A percentile compares a stretch with the other conserved stretches of the same genome.
Evolutionary conservation across 1,140 invertebrate genomes (phyloP).

Genomic region (Trissolcus basalis): DNA sequence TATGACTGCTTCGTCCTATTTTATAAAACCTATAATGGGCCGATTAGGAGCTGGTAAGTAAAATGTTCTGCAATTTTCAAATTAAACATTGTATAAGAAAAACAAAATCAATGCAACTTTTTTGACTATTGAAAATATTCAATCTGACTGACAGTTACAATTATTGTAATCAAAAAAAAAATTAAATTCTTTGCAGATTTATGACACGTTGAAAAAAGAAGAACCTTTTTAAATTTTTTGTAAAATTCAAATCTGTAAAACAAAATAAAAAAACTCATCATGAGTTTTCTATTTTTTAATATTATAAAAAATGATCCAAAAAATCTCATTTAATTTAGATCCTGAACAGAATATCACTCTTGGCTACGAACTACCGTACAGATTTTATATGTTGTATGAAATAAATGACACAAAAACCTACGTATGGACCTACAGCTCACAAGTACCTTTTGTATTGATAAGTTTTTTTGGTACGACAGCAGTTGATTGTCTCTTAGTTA

Average conservation of each 20-base stretch:
- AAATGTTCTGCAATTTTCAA: too few species aligned
- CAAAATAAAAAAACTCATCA: too few species aligned
- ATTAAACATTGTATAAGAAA: too few species aligned
- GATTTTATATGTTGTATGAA: conserved; percentile 60
- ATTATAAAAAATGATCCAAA: not conserved
- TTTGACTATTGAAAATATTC: too few species aligned
- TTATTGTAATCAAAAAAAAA: too few species aligned
- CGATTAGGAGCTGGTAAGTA: conserved; percentile 54
- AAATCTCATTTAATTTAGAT: conserved; percentile 9
- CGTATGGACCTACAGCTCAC: conserved; percentile 53
- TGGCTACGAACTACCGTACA: conserved; percentile 61
- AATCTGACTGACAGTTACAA: too few species aligned
- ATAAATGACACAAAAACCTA: conserved; percentile 56
- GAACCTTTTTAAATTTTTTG: too few species aligned
- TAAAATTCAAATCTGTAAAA: too few species aligned
- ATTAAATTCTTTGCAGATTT: too few species aligned
- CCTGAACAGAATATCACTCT: conserved; percentile 36
- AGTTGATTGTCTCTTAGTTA: conserved; percentile 64
- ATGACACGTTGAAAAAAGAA: too few species aligned
- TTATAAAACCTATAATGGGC: conserved; percentile 62
- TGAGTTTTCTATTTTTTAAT: too few species aligned
- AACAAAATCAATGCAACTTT: too few species aligned
- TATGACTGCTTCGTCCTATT: conserved; percentile 64
- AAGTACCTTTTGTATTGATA: conserved; percentile 61
- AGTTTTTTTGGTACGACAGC: conserved; percentile 59